Conservation (phyloP, 2,797 vertebrate species). For the Lindbergichthys nudifrons region DNA sequence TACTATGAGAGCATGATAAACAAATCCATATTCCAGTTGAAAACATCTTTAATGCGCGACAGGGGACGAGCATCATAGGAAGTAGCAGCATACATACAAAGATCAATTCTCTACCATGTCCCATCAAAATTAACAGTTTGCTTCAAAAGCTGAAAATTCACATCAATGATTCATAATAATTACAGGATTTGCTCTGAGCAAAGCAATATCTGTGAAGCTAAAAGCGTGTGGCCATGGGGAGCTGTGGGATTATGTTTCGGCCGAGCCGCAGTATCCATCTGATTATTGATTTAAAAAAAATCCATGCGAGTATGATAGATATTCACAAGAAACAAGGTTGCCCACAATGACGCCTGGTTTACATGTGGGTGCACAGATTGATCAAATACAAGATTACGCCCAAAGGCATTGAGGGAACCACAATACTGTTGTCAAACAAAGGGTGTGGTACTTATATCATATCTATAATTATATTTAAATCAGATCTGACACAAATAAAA, state of each 20-base stretch:
- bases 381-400: not conserved
- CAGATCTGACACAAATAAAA: not conserved
- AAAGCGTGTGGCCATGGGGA: not conserved
- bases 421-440: not conserved
- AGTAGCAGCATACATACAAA: not conserved
- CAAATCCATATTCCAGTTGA: not conserved
- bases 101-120: not conserved
- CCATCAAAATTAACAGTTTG: constrained; percentile 23
- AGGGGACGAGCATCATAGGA: not conserved
- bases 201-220: constrained; percentile 30
- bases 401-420: not conserved
- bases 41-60: not conserved
- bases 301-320: not conserved
- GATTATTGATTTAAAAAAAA: constrained; percentile 24
- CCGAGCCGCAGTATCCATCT: not conserved
- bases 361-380: not conserved
- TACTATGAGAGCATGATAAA: not conserved
- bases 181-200: constrained; percentile 17
- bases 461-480: not conserved
- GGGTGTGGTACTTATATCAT: not conserved
- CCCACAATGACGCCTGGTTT: not conserved
- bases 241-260: constrained; percentile 23
- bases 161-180: constrained; percentile 5
- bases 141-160: not conserved
- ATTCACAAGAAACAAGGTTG: not conserved